Conservation (phyloP, 2,113 vertebrate species). For the Ivindomyrus marchei region DNA sequence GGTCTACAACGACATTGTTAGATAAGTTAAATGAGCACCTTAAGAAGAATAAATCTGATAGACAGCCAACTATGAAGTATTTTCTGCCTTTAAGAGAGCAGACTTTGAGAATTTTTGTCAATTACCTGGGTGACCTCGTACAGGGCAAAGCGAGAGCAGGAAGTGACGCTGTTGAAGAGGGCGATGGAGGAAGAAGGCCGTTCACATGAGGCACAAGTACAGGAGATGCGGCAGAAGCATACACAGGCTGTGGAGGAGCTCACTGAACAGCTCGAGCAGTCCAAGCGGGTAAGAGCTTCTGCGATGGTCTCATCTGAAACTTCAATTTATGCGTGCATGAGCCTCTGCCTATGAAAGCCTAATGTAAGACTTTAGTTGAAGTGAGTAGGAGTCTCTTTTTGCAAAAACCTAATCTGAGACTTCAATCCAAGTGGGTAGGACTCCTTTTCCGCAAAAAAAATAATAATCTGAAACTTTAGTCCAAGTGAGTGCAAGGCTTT, state of each 20-base stretch:
- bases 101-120: not conserved
- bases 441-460: too few relatives aligned
- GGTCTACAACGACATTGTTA: not conserved
- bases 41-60: not conserved
- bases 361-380: not conserved
- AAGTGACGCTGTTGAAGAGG: constrained; percentile 74
- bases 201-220: constrained; percentile 75
- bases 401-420: not conserved
- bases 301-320: not conserved
- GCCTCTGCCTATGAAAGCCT: not conserved
- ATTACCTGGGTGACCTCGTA: constrained; percentile 2
- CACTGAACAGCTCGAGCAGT: constrained; percentile 77
- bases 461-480: too few relatives aligned
- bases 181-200: constrained; percentile 76
- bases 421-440: not conserved
- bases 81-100: not conserved
- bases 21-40: not conserved
- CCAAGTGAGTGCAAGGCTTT: not conserved
- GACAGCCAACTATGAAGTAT: not conserved
- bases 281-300: constrained; percentile 68
- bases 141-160: constrained; percentile 81
- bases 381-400: not conserved
- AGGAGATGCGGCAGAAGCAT: constrained; percentile 84
- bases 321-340: not conserved
- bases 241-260: constrained; percentile 76